Conservation (phyloP, 2,113 vertebrate genomes). For the Rhinolophus sinicus region DNA sequence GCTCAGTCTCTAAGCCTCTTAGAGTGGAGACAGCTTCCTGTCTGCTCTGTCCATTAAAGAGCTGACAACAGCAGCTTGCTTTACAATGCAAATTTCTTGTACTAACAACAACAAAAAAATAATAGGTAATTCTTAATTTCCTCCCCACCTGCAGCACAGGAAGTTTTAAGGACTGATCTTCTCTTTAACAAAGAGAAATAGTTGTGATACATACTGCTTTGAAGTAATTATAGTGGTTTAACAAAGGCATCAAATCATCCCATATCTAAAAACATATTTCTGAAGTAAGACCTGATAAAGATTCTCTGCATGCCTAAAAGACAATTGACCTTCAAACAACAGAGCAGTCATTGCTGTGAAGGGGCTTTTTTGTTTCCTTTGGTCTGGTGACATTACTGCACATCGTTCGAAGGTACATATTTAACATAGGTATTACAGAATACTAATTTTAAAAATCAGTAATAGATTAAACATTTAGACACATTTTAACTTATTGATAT, state of each 20-base stretch:
- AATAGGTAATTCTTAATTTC: background rate
- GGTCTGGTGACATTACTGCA: background rate
- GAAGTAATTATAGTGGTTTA: background rate
- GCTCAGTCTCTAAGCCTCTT: constrained; percentile 8
- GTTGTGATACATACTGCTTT: background rate
- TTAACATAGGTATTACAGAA: background rate
- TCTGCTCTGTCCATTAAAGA: background rate
- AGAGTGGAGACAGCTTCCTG: constrained; percentile 45
- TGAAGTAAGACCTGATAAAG: constrained; percentile 31
- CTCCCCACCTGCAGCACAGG: rapidly evolving
- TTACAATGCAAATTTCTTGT: background rate
- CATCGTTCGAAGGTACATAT: background rate
- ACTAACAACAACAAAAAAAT: constrained; percentile 23
- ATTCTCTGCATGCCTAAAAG: background rate
- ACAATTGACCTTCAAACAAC: constrained; percentile 15
- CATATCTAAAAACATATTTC: constrained; percentile 40
- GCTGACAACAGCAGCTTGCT: background rate
- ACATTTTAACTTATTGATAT: background rate
- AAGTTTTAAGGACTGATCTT: constrained; percentile 8
- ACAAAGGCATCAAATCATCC: constrained; percentile 32
- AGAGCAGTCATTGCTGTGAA: background rate
- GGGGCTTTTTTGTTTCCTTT: constrained; percentile 7
- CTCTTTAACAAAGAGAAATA: constrained; percentile 1
- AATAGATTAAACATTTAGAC: background rate
- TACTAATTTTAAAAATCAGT: background rate